Base-by-base conservation (phyloP, 2,797 vertebrate genomes). In the Acrossocheilus fasciatus region DNA sequence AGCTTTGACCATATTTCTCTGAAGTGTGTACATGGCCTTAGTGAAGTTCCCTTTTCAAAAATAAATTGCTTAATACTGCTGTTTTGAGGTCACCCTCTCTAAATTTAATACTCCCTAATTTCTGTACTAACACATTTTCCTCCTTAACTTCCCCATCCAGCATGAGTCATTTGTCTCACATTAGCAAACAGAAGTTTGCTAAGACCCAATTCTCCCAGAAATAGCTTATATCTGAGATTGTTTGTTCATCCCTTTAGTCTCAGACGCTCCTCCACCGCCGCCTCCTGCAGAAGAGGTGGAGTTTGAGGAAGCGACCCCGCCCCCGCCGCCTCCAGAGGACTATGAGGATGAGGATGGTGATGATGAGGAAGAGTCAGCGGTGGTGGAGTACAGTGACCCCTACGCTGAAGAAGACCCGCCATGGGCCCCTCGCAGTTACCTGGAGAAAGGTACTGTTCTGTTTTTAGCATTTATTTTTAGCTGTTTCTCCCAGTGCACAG, bases 351-450 rank as follows among this genome's bases (percentile, higher is more conserved):
- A 97, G 74, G 97, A 97, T 81, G 91, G 94, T 0, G 90, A 91
- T 0, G 97, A 97, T 76, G 98, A 99, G n/a, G 98, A 99, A 62
- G 98, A 99, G 91, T 98, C 98, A 4, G 97, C 98, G 0, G 98
- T 99, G 93, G 98, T 99, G 89, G 98, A 99, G 92, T 99, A 99
- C 93, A 99, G 97, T 0, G 98, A 99, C 91, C 98, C 98, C 0
- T 99, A 99, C 3, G 98, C 98, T 0, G 98, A 99, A 91, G 98
- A 99, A 91, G 98, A 99, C 90, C 98, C 98, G 0, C 98, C 98
- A 0, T 99, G 98, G 98, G 98, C 98, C 41, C 98, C 98, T 0
- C 95, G 96, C 70, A 97, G 39, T 85, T 99, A 99, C 91, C 90
- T 98, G 92, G 98, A 99, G 93, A 99, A 99, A 96, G 98, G 98